phyloP scores from a whole-genome alignment of 2,797 vertebrate species.

The Spinus pinus region DNA sequence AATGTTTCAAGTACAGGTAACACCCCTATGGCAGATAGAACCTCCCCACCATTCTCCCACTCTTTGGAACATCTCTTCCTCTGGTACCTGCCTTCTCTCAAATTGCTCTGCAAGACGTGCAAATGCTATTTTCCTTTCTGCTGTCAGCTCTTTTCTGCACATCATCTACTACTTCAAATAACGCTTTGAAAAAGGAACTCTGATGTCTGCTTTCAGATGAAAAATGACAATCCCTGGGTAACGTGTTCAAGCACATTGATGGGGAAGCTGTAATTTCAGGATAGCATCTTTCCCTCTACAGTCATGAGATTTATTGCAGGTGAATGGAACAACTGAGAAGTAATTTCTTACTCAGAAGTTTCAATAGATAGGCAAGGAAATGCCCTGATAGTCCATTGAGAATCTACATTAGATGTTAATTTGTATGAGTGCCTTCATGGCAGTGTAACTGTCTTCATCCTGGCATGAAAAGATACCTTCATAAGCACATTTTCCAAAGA shows the following conservation, averaged over 20 bases:
- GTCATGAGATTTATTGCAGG: slow-evolving; percentile 28
- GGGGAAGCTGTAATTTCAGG: slow-evolving; percentile 63
- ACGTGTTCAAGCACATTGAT: slow-evolving; percentile 2
- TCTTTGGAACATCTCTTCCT: neutral
- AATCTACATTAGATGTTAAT: neutral
- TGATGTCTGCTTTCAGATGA: slow-evolving; percentile 54
- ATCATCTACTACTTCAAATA: slow-evolving; percentile 63
- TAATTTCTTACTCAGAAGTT: slow-evolving; percentile 28
- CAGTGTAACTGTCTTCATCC: neutral
- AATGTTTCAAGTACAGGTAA: neutral
- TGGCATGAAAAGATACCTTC: neutral
- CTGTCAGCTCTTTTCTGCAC: slow-evolving; percentile 54
- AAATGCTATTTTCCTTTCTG: slow-evolving; percentile 51
- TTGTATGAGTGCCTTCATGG: neutral
- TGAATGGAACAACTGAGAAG: slow-evolving; percentile 29
- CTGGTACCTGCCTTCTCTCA: neutral
- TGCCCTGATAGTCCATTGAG: neutral
- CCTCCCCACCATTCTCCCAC: neutral
- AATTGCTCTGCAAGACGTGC: neutral
- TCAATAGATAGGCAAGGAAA: neutral
- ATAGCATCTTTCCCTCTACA: slow-evolving; percentile 28
- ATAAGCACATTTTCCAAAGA: neutral
- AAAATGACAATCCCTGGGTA: slow-evolving; percentile 44
- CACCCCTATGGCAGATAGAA: neutral
- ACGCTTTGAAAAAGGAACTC: neutral